A percentile compares a stretch with the other conserved stretches of the same genome.
Conservation (phyloP, 2,113 vertebrate genomes). For the Spermophilus dauricus region DNA sequence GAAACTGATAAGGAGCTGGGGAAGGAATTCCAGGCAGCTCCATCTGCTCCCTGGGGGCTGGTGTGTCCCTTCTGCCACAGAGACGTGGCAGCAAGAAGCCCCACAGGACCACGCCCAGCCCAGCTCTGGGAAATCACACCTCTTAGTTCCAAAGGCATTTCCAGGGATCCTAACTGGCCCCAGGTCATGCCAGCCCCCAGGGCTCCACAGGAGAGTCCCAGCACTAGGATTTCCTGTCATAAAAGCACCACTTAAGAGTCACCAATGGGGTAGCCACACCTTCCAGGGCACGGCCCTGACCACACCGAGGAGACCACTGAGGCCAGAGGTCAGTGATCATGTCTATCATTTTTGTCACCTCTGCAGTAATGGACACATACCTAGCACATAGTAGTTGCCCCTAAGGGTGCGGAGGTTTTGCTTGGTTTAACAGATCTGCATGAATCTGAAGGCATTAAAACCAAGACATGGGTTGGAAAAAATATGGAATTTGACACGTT, state of each 20-base stretch:
- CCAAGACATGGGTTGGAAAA: neutral
- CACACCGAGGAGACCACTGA: neutral
- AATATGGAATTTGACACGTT: neutral
- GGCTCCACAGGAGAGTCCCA: neutral
- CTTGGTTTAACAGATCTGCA: neutral
- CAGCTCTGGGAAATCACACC: neutral
- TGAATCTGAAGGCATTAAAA: neutral
- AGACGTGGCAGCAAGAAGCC: neutral
- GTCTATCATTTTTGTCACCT: neutral
- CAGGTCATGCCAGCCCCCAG: neutral
- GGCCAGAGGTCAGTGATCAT: neutral
- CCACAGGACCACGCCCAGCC: neutral
- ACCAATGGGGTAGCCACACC: neutral
- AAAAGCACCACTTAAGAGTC: neutral
- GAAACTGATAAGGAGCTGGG: conserved; percentile 57
- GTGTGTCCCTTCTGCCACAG: neutral
- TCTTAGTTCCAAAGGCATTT: neutral
- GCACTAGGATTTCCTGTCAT: neutral
- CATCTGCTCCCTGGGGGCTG: conserved; percentile 49
- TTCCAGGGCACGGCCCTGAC: neutral
- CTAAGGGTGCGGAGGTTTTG: neutral
- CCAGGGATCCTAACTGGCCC: neutral
- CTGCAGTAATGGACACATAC: neutral
- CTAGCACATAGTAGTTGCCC: neutral
- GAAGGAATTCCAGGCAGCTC: conserved; percentile 78